Percentiles rank a stretch among this genome's conserved stretches.
Conservation (phyloP, 2,113 vertebrate genomes). For the Urocitellus parryii region DNA sequence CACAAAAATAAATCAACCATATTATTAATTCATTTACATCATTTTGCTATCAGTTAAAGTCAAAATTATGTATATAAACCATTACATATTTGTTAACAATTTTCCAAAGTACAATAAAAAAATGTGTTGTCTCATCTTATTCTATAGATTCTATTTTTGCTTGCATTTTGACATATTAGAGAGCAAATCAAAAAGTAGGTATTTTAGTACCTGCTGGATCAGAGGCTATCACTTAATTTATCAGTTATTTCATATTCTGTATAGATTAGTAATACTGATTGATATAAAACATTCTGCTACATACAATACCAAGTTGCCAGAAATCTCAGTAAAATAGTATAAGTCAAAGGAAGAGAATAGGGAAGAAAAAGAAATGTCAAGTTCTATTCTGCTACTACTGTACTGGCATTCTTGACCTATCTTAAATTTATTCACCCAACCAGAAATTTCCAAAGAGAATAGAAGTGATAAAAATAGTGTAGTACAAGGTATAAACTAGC, state of each 20-base stretch:
- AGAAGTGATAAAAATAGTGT: not conserved
- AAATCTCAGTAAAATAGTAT: not conserved
- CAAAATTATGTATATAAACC: slow-evolving; percentile 21
- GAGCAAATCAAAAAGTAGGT: slow-evolving; percentile 86
- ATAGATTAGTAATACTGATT: slow-evolving; percentile 56
- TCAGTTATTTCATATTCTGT: slow-evolving; percentile 66
- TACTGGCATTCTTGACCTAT: slow-evolving; percentile 59
- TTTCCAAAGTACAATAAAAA: slow-evolving; percentile 52
- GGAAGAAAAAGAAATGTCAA: slow-evolving; percentile 51
- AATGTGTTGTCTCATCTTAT: slow-evolving; percentile 28
- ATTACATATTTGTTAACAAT: slow-evolving; percentile 29
- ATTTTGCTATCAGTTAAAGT: slow-evolving; percentile 63
- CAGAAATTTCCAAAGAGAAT: slow-evolving; percentile 11
- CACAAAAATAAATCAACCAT: slow-evolving; percentile 66
- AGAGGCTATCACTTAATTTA: slow-evolving; percentile 78
- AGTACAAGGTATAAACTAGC: not conserved
- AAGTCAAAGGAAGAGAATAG: slow-evolving; percentile 69
- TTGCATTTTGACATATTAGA: slow-evolving; percentile 84
- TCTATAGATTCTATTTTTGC: slow-evolving; percentile 69
- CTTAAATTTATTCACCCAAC: slow-evolving; percentile 22
- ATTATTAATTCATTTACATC: slow-evolving; percentile 51
- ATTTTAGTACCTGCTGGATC: slow-evolving; percentile 87
- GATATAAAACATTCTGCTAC: slow-evolving; percentile 8
- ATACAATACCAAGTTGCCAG: not conserved
- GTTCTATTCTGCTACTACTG: slow-evolving; percentile 35